phyloP scores from a whole-genome alignment of 2,797 vertebrate genomes.

The Propithecus deckenii region DNA sequence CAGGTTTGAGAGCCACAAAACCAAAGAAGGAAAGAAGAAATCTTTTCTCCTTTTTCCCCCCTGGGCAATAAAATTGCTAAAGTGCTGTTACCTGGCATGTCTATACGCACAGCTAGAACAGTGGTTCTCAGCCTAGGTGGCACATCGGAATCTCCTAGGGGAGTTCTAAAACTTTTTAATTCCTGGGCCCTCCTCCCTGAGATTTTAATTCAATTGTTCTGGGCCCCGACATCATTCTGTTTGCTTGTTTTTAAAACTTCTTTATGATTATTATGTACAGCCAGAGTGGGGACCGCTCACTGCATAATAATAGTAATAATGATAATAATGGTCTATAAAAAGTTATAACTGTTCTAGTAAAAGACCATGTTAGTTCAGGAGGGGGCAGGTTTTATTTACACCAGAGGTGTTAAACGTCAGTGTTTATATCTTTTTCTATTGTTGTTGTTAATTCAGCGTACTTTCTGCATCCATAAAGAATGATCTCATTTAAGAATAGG shows the following conservation, averaged over 20 bases:
- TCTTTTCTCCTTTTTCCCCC: background rate
- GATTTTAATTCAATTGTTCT: background rate
- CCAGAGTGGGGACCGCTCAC: background rate
- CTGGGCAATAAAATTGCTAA: background rate
- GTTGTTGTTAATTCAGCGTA: background rate
- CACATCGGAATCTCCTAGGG: background rate
- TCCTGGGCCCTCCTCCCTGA: background rate
- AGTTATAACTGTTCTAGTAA: background rate
- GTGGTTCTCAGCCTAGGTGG: background rate
- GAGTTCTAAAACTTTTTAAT: background rate
- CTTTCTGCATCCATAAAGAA: background rate
- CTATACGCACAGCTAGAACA: background rate
- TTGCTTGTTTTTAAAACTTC: background rate
- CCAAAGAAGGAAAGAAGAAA: background rate
- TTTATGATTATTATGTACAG: background rate
- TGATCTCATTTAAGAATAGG: background rate
- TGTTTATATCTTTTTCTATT: background rate
- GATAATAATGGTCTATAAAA: background rate
- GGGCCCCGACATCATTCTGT: too few species aligned
- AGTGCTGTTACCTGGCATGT: background rate
- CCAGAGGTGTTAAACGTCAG: too few species aligned
- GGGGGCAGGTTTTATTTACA: background rate
- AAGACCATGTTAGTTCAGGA: too few species aligned
- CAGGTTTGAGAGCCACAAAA: background rate
- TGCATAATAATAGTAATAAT: accelerated